Conservation (phyloP, 2,797 vertebrate species). For the Orestias chungarensis region DNA sequence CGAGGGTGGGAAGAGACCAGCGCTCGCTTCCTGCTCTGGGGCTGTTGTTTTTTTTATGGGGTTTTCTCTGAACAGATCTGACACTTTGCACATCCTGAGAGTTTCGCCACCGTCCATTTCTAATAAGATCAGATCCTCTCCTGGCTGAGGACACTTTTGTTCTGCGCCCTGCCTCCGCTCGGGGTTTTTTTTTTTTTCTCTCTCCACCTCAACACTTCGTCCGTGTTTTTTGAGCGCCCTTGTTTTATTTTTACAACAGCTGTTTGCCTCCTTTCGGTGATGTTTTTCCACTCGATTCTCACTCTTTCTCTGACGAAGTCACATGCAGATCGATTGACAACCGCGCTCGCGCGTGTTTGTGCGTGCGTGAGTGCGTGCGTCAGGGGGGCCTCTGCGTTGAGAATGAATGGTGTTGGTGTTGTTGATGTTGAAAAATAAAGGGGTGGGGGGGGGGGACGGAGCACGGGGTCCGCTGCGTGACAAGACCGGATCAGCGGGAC, state of each 20-base stretch:
- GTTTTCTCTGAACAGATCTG: conserved; percentile 64
- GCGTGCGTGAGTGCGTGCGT: conserved; percentile 34
- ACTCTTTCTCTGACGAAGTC: conserved; percentile 81
- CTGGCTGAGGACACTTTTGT: conserved; percentile 69
- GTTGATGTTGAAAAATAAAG: no score
- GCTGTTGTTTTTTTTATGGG: no score
- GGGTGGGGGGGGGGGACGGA: conserved; percentile 65
- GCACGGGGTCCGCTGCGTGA: conserved; percentile 81
- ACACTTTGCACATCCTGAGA: conserved; percentile 64
- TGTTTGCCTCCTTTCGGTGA: conserved; percentile 70
- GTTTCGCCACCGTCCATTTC: conserved; percentile 60
- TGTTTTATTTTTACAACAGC: conserved; percentile 63
- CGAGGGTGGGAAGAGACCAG: conserved; percentile 46
- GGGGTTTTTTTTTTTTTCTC: no score
- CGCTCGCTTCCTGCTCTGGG: conserved; percentile 45
- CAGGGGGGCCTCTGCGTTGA: conserved; percentile 31
- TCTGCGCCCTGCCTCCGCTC: conserved; percentile 77
- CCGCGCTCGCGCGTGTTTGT: conserved; percentile 61
- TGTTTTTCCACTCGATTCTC: conserved; percentile 79
- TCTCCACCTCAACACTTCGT: conserved; percentile 73
- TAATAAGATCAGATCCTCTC: conserved; percentile 76
- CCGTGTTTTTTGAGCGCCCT: conserved; percentile 69
- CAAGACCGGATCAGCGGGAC: conserved; percentile 77
- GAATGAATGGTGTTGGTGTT: conserved; percentile 60
- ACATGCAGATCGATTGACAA: conserved; percentile 82